phyloP scores from a whole-genome alignment of 2,797 vertebrate genomes.

The Mormyrus proboscirostris region DNA sequence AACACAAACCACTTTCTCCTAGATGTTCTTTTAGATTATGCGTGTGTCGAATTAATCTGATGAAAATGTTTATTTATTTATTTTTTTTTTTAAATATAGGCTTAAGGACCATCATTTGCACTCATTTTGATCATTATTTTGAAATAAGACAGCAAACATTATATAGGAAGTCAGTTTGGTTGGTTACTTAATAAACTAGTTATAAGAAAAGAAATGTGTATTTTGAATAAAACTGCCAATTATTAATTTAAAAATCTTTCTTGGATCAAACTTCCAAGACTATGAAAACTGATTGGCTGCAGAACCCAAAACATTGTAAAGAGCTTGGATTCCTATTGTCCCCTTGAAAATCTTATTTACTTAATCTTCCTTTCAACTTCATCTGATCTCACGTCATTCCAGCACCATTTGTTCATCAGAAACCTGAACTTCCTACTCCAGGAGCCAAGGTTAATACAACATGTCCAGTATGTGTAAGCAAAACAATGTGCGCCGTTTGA shows the following conservation, averaged over 20 bases:
- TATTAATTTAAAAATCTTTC: background rate
- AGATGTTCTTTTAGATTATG: background rate
- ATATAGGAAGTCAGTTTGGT: background rate
- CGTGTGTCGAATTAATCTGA: background rate
- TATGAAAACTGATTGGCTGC: conserved; percentile 6
- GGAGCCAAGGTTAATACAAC: background rate
- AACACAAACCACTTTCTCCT: background rate
- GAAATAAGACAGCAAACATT: background rate
- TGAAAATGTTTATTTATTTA: background rate
- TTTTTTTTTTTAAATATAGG: background rate
- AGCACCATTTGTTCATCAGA: conserved; percentile 12
- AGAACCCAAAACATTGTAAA: background rate
- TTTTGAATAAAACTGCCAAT: background rate
- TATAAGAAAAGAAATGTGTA: background rate
- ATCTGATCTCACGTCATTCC: background rate
- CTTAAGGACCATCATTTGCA: background rate
- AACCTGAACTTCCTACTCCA: conserved; percentile 3
- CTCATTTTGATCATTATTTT: background rate
- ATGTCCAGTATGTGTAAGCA: background rate
- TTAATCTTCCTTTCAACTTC: conserved; percentile 12
- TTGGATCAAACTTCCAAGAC: conserved; percentile 11
- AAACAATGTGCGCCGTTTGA: background rate
- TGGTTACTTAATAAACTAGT: background rate
- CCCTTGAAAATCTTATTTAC: conserved; percentile 7
- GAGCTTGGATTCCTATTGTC: background rate